phyloP scores from a whole-genome alignment of 2,113 vertebrate species.

The Dipodomys merriami region DNA sequence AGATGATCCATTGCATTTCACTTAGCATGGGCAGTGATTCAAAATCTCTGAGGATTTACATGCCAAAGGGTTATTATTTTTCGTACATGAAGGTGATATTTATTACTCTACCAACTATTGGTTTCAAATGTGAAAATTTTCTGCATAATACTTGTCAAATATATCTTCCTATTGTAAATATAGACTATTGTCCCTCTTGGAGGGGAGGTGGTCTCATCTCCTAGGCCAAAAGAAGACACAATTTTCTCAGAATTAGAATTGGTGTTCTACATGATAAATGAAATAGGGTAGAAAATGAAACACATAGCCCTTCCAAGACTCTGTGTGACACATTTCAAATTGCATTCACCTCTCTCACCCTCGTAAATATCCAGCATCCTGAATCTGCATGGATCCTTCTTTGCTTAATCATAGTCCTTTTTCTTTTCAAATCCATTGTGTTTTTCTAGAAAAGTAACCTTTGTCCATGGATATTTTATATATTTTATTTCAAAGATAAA shows the following conservation, averaged over 20 bases:
- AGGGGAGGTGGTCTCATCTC: neutral
- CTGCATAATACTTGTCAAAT: neutral
- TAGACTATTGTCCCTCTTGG: neutral
- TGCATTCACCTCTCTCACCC: neutral
- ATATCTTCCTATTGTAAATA: neutral
- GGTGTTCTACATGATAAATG: neutral
- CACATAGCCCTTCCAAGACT: neutral
- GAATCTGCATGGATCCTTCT: neutral
- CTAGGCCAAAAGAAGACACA: neutral
- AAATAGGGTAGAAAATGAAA: neutral
- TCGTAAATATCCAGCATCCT: neutral
- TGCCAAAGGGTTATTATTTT: neutral
- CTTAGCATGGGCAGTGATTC: neutral
- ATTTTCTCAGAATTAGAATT: neutral
- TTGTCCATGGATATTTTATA: neutral
- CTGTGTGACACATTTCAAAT: neutral
- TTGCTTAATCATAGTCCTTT: neutral
- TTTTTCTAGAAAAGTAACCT: neutral
- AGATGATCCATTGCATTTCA: neutral
- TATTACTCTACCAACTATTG: neutral
- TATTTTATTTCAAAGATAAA: constrained; percentile 1
- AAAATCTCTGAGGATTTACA: neutral
- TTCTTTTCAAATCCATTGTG: neutral
- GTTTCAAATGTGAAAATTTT: neutral
- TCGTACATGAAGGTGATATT: neutral